Conservation (phyloP, 2,797 vertebrate genomes). For the Calcarius lapponicus region DNA sequence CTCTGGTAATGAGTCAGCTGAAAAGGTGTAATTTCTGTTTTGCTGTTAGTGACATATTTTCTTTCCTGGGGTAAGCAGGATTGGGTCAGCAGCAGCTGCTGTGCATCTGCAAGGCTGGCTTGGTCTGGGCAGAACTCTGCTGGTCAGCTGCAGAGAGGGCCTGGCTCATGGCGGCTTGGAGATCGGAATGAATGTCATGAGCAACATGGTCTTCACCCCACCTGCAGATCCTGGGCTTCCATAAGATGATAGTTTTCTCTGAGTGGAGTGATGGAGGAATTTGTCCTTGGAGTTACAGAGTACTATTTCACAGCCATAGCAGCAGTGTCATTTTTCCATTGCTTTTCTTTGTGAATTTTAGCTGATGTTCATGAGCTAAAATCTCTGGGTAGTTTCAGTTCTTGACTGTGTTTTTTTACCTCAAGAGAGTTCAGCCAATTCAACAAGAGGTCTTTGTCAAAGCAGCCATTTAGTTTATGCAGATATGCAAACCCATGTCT, state of each 20-base stretch:
- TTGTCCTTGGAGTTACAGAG: constrained; percentile 14
- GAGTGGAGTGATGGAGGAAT: background rate
- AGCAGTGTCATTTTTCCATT: background rate
- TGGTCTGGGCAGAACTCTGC: background rate
- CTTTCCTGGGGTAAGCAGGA: constrained; percentile 2
- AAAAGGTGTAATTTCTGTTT: constrained; percentile 7
- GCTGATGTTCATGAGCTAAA: background rate
- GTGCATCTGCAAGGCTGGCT: background rate
- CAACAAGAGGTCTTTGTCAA: background rate
- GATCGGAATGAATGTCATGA: background rate
- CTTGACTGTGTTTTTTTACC: background rate
- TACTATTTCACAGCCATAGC: background rate
- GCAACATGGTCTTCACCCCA: background rate
- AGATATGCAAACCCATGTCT: background rate
- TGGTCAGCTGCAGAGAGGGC: background rate
- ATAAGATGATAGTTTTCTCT: constrained; percentile 16
- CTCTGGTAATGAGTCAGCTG: constrained; percentile 30
- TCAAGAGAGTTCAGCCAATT: background rate
- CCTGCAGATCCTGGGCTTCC: background rate
- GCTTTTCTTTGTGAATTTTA: background rate
- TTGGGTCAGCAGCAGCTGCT: background rate
- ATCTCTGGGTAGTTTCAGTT: background rate
- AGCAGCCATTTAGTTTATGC: background rate
- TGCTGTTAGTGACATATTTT: background rate
- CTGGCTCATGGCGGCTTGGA: background rate